These are phyloP conservation scores for Rhinoptilus africanus DNA, from an alignment of 2,113 vertebrate genomes.

Conservation along the genomic window DNA sequence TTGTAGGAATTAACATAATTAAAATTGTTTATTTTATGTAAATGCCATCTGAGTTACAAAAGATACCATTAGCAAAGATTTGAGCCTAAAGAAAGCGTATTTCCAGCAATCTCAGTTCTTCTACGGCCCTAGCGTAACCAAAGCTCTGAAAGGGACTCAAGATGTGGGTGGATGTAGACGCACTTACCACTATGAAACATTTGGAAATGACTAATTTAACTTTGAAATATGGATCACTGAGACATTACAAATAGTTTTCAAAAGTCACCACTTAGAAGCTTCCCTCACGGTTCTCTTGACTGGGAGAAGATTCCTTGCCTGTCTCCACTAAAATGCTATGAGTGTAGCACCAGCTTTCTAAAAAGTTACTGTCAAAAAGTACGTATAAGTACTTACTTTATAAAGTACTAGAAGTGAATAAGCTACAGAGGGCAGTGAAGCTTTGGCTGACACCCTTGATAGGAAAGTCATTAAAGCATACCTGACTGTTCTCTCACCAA, in stretches of 20 bases:
- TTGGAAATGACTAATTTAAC: slow-evolving; percentile 49
- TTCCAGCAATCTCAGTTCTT: slow-evolving; percentile 53
- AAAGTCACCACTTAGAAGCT: slow-evolving; percentile 40
- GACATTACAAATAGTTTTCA: slow-evolving; percentile 22
- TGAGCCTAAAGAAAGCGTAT: slow-evolving; percentile 55
- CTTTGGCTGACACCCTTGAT: background rate
- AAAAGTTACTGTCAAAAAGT: background rate
- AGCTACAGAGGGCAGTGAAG: background rate
- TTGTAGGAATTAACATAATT: slow-evolving; percentile 51
- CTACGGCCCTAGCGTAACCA: slow-evolving; percentile 35
- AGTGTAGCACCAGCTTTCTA: background rate
- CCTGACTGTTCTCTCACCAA: background rate
- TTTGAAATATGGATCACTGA: slow-evolving; percentile 49
- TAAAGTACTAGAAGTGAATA: background rate
- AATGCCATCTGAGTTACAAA: slow-evolving; percentile 54
- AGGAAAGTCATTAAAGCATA: background rate
- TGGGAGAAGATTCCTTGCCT: background rate
- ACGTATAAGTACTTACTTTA: too few species aligned
- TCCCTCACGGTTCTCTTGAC: background rate
- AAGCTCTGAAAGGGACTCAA: slow-evolving; percentile 48
- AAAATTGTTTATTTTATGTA: slow-evolving; percentile 52
- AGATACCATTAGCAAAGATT: slow-evolving; percentile 40
- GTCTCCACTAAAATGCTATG: background rate
- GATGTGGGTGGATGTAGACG: background rate
- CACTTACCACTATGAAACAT: slow-evolving; percentile 7